Percentiles rank a stretch among this genome's conserved stretches.
Evolutionary conservation across 1,140 invertebrate genomes (phyloP).

Genomic region (Wasmannia auropunctata): DNA sequence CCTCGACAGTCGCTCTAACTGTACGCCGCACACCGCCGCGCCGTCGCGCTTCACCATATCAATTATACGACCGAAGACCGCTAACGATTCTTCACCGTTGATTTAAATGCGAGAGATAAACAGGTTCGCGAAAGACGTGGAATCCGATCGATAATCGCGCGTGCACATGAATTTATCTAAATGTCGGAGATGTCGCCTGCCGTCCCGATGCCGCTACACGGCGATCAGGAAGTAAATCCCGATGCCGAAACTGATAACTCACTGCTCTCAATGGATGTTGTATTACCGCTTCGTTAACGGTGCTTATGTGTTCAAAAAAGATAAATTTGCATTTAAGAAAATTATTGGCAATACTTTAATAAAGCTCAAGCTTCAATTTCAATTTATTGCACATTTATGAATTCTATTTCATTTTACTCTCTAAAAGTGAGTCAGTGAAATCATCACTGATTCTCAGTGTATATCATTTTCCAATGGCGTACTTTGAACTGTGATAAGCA

Average conservation of each 20-base stretch:
- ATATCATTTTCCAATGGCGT: no score
- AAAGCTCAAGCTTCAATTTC: background rate
- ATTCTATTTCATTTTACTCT: background rate
- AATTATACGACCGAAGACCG: constrained; percentile 36
- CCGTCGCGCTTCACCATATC: background rate
- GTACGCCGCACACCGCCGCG: background rate
- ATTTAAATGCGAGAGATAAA: constrained; percentile 54
- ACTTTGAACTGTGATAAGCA: no score
- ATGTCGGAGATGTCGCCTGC: constrained; percentile 11
- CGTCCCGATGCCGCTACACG: background rate
- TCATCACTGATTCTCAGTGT: no score
- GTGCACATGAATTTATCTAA: constrained; percentile 45
- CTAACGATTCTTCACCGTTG: constrained; percentile 32
- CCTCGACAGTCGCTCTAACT: constrained; percentile 34
- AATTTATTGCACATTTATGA: background rate
- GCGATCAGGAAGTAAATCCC: constrained; percentile 19
- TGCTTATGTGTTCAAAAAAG: constrained; percentile 6
- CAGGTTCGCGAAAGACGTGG: background rate
- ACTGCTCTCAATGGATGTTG: background rate
- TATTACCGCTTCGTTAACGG: constrained; percentile 23
- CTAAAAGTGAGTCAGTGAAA: no score
- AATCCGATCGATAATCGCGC: constrained; percentile 44
- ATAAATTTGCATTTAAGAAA: background rate
- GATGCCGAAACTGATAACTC: constrained; percentile 20
- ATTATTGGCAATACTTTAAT: background rate